phyloP scores from a whole-genome alignment of 2,888 invertebrate genomes.

The Drosophila tripunctata region DNA sequence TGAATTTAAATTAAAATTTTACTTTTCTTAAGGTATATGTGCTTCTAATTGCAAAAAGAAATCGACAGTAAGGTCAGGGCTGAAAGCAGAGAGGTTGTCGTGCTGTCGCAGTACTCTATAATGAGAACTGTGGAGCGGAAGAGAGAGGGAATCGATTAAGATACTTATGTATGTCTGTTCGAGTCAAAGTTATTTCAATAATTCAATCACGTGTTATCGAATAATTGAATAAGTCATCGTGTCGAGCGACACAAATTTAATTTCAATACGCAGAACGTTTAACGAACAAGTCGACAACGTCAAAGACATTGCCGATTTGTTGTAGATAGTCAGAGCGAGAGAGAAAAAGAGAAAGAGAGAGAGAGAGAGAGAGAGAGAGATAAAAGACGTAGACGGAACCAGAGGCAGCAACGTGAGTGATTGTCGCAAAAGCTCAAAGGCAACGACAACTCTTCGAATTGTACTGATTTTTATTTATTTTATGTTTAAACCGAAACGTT shows the following conservation, averaged over 20 bases:
- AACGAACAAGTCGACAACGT: constrained; percentile 52
- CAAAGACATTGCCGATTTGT: constrained; percentile 71
- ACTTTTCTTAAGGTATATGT: too few species aligned
- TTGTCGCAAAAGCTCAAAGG: constrained; percentile 79
- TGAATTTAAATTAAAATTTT: too few species aligned
- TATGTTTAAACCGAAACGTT: constrained; percentile 81
- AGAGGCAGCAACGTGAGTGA: constrained; percentile 72
- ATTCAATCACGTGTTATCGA: constrained; percentile 78
- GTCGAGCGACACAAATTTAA: constrained; percentile 77
- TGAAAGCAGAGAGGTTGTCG: too few species aligned
- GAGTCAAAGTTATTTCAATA: constrained; percentile 61
- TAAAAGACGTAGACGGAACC: constrained; percentile 20
- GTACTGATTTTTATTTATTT: constrained; percentile 81
- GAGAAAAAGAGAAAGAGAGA: neutral
- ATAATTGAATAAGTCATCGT: constrained; percentile 79
- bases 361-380: neutral
- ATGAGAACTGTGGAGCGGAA: too few species aligned
- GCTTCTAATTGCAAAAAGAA: too few species aligned
- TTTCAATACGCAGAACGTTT: constrained; percentile 76
- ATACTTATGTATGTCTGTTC: neutral
- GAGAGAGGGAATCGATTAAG: neutral
- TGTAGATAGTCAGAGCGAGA: neutral
- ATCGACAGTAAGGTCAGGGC: too few species aligned
- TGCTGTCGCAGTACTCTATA: too few species aligned
- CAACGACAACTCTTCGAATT: constrained; percentile 75